Base-by-base conservation (phyloP, 2,888 invertebrate species). In the Labia minor region DNA sequence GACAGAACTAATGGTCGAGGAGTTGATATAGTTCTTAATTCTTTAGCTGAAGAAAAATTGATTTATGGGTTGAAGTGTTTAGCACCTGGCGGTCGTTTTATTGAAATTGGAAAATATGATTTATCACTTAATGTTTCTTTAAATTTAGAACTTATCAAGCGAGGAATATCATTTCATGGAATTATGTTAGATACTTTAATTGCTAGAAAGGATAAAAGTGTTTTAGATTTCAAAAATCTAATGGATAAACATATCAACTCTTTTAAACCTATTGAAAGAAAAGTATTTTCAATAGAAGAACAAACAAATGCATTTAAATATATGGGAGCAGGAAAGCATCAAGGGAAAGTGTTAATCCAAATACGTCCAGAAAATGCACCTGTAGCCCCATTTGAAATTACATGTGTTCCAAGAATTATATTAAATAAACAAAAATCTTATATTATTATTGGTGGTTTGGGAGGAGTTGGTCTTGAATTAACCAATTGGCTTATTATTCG, bases 31-130 rank as follows among this genome's bases (percentile, higher is more conserved):
- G n/a, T n/a, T n/a, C n/a, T n/a, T n/a, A n/a, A n/a, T n/a, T n/a
- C n/a, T 98, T 78, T 98, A 61, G 86, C 95, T 0, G 95, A 93
- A 74, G 95, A 97, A 63, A 95, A 96, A 77, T 81, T 97, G 0
- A 82, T 85, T 73, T 89, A 86, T 0, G 86, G 86, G 0, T 76
- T 86, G 0, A 78, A 85, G 1, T 87, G 87, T 71, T 75, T 87
- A 11, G 83, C 81, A 0, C 72, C 72, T 1, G 79, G 81, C 0
- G 87, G 92, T 6, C 80, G 86, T 68, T 93, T 93, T 77, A 76
- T 92, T 64, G 92, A 93, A 79, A n/a, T n/a, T n/a, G n/a, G n/a
- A n/a, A n/a, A n/a, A n/a, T n/a, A n/a, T n/a, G n/a, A n/a, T n/a
- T n/a, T 92, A 73, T 82, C 85, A 0, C 81, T 80, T 67, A 87